Evolutionary conservation across 2,113 vertebrate genomes (phyloP).

Genomic region (human): DNA sequence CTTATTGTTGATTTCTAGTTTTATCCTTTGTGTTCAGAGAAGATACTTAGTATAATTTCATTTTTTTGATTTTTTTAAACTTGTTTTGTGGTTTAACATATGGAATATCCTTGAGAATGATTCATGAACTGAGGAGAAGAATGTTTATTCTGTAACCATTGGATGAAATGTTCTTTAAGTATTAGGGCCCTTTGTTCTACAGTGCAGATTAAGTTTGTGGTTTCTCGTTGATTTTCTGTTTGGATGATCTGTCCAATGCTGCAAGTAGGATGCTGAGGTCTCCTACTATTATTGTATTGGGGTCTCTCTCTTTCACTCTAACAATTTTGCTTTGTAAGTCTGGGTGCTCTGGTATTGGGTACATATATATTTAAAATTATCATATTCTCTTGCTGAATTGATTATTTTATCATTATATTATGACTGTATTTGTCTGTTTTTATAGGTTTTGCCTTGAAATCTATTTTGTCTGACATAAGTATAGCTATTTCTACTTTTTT

Average conservation of each 20-base stretch:
- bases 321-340: background rate
- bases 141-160: background rate
- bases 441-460: too few species aligned
- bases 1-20: background rate
- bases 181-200: background rate
- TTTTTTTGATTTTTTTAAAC: background rate
- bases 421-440: too few species aligned
- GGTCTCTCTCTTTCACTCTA: background rate
- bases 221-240: background rate
- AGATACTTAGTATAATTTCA: background rate
- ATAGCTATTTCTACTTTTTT: too few species aligned
- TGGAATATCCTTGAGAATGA: background rate
- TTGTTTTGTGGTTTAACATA: background rate
- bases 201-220: background rate
- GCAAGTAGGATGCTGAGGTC: background rate
- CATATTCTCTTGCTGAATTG: too few species aligned
- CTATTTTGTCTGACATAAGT: too few species aligned
- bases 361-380: background rate
- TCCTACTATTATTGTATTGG: background rate
- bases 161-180: background rate
- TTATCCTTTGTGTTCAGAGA: background rate
- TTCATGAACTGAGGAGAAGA: background rate
- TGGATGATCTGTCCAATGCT: background rate
- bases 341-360: background rate
- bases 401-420: too few species aligned